Conservation (phyloP, 37 sponge, comb jelly and placozoan species). For the Amphimedon queenslandica region DNA sequence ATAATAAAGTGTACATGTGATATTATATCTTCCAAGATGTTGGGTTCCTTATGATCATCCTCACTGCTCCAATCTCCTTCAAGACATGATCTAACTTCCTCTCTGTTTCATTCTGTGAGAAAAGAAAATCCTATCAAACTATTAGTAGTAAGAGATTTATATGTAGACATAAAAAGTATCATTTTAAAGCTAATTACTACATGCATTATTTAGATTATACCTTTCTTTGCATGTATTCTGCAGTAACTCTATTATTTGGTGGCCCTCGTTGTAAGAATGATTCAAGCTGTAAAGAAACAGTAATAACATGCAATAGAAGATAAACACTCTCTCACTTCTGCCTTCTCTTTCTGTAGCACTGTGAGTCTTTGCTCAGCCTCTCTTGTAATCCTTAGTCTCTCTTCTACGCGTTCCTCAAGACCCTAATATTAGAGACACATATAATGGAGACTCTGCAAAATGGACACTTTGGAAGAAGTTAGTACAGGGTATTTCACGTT, state of each 20-base stretch:
- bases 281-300: neutral
- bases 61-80: neutral
- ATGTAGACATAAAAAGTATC: too few species aligned
- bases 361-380: neutral
- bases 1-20: too few species aligned
- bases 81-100: neutral
- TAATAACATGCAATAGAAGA: too few species aligned
- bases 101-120: neutral
- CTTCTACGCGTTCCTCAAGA: neutral
- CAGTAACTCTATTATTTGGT: neutral
- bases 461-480: neutral
- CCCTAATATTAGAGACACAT: neutral
- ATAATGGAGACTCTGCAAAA: neutral
- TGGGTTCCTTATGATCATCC: neutral
- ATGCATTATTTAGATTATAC: neutral
- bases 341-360: neutral
- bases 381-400: neutral
- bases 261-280: neutral
- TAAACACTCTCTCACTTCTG: too few species aligned
- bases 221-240: neutral
- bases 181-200: too few species aligned
- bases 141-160: too few species aligned
- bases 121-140: neutral
- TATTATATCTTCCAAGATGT: neutral
- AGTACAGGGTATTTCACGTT: too few species aligned